Conservation (phyloP, 2,888 invertebrate genomes). For the Agrilus cyanescens region DNA sequence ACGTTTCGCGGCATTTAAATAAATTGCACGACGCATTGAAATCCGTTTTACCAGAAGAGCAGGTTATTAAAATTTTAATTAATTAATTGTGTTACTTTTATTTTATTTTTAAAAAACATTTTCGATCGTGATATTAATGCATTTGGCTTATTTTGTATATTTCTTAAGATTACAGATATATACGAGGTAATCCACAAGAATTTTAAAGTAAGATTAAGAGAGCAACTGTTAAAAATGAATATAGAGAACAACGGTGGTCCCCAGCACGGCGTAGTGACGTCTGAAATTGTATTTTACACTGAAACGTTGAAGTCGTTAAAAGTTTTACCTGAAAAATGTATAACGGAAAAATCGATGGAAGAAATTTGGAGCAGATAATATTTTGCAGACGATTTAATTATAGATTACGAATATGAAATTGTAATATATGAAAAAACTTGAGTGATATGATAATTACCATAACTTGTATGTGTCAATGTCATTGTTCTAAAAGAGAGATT, state of each 20-base stretch:
- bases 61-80: conserved; percentile 38
- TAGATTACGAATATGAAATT: neutral
- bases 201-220: conserved; percentile 77
- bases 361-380: conserved; percentile 68
- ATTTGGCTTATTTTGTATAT: conserved; percentile 2
- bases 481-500: too few relatives aligned
- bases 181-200: conserved; percentile 63
- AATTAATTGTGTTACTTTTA: neutral
- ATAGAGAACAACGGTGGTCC: conserved; percentile 94
- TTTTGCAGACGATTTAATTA: conserved; percentile 1
- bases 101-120: neutral
- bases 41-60: conserved; percentile 67
- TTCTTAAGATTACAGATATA: conserved; percentile 29
- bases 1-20: conserved; percentile 76
- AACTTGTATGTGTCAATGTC: too few relatives aligned
- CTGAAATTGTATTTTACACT: conserved; percentile 82
- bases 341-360: conserved; percentile 65
- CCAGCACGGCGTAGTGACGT: conserved; percentile 88
- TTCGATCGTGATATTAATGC: neutral
- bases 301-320: conserved; percentile 73
- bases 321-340: conserved; percentile 61
- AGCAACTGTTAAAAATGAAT: conserved; percentile 74
- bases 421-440: too few relatives aligned
- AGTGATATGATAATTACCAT: too few relatives aligned
- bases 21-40: conserved; percentile 86